Percentiles rank a stretch among this genome's conserved stretches.
Evolutionary conservation across 2,888 invertebrate genomes (phyloP).

Genomic region (Artemia sinica): DNA sequence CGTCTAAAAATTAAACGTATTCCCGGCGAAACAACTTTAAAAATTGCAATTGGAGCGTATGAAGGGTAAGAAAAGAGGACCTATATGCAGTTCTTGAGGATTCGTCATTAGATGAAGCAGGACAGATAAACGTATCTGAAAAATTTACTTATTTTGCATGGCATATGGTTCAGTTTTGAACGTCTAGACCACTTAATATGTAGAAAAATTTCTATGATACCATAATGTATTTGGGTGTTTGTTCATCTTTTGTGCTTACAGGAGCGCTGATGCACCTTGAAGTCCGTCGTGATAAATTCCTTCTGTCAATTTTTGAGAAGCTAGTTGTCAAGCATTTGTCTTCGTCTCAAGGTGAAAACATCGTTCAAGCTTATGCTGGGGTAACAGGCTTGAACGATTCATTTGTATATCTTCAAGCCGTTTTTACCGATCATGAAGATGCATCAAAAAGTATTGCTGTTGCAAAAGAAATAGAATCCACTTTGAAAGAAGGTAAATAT

Average conservation of each 20-base stretch:
- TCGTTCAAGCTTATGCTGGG: background rate
- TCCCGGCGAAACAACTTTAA: too few species aligned
- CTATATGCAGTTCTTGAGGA: too few species aligned
- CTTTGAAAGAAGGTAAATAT: background rate
- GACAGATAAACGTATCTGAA: too few species aligned
- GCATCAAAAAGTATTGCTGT: constrained; percentile 2
- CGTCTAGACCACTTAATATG: too few species aligned
- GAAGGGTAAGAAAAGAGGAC: too few species aligned
- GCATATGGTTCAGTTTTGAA: too few species aligned
- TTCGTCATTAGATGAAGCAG: too few species aligned
- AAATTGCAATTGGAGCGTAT: too few species aligned
- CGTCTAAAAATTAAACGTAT: too few species aligned
- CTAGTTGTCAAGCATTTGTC: background rate
- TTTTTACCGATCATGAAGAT: background rate
- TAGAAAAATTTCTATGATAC: too few species aligned
- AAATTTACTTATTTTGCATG: too few species aligned
- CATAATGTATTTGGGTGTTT: too few species aligned
- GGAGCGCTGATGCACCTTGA: background rate
- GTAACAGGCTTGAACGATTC: background rate
- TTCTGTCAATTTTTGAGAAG: background rate
- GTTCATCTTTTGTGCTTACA: background rate
- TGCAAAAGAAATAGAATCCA: background rate
- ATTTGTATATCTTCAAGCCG: background rate
- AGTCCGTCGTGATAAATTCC: background rate
- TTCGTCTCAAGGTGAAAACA: background rate